Percentiles rank a stretch among this genome's conserved stretches.
These are phyloP conservation scores for Diglossa cyanea DNA, from an alignment of 2,797 vertebrate species.

Conservation along the genomic window DNA sequence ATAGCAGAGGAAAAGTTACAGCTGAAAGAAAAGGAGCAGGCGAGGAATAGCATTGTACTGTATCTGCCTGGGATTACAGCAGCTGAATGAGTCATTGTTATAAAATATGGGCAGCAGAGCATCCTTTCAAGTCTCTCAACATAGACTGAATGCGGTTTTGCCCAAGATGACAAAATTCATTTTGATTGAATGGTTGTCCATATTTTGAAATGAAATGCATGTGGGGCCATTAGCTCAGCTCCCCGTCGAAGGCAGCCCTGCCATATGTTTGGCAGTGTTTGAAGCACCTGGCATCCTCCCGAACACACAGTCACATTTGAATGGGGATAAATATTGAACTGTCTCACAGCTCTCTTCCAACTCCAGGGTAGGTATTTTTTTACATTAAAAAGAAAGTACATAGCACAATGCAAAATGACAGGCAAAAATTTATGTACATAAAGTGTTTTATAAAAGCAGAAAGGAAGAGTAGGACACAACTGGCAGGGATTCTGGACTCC, in stretches of 20 bases:
- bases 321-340: conserved; percentile 35
- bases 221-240: conserved; percentile 32
- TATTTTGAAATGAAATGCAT: conserved; percentile 57
- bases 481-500: background rate
- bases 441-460: background rate
- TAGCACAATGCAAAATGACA: background rate
- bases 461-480: background rate
- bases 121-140: conserved; percentile 57
- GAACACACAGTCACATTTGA: conserved; percentile 27
- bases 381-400: background rate
- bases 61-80: conserved; percentile 41
- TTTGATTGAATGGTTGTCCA: conserved; percentile 23
- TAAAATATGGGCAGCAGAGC: conserved; percentile 21
- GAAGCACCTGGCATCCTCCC: conserved; percentile 38
- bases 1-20: conserved; percentile 51
- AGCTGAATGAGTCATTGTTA: conserved; percentile 31
- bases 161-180: conserved; percentile 63
- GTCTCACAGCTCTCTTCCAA: background rate
- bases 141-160: conserved; percentile 34
- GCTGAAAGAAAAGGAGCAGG: conserved; percentile 43
- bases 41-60: conserved; percentile 38
- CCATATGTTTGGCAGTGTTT: conserved; percentile 35
- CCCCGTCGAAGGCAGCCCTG: background rate
- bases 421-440: background rate
- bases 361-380: conserved; percentile 17